Evolutionary conservation across 2,888 invertebrate species (phyloP), one percentile per base, ranked within the genome.

Genomic region (Drosophila stalkeri): DNA sequence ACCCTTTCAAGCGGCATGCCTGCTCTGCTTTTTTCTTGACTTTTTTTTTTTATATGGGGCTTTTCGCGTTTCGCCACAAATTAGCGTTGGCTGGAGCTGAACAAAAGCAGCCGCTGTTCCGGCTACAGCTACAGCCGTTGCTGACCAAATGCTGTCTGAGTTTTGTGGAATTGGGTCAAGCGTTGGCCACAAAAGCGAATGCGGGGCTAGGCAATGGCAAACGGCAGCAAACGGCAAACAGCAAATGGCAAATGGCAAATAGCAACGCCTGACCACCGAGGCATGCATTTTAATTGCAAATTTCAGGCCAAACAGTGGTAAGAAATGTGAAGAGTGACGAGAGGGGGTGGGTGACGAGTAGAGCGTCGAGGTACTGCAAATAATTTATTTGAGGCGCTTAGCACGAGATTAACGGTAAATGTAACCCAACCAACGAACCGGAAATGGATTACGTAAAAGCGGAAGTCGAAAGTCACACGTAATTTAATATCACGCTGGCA

Each of bases 351-450:
- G 8, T 11, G 9, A 43, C 8, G 18, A 0, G 12, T 23, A 11
- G 3, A 37, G 35, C 6, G 20, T 31, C n/a, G 52, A n/a, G 46
- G 41, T 20, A 68, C 77, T 76, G 84, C 75, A 78, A 84, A 91
- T 91, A 90, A 90, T 90, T 90, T 90, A 90, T 90, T 83, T 81
- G 82, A 75, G 80, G 77, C 80, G 85, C 91, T 90, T 89, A 88
- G 86, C 73, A 83, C 75, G 76, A 78, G 82, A 91, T 90, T 91
- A 90, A 90, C 89, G 80, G 68, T 75, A 80, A 90, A 91, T 90
- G 90, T 90, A 84, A 81, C 74, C 77, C 77, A 86, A 69, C 76
- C 86, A 90, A 77, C 90, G 90, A 89, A 91, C 90, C 90, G 91
- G 86, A 91, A 91, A 88, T 80, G 83, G 90, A 89, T 91, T 89